Percentiles rank a stretch among this genome's conserved stretches.
phyloP scores from a whole-genome alignment of 2,797 vertebrate species.

The Cryptoprocta ferox region DNA sequence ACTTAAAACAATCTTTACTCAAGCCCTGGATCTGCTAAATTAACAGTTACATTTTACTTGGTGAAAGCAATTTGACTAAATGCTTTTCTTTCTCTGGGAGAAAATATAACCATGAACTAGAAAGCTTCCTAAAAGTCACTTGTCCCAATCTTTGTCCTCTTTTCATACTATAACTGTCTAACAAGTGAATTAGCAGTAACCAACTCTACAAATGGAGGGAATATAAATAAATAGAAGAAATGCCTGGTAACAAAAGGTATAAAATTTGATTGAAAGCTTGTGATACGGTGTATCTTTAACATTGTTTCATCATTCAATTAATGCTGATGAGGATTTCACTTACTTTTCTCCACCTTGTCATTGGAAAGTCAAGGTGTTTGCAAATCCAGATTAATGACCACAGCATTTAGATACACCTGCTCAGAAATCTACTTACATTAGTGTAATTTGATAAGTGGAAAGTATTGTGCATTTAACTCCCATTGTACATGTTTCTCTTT shows the following conservation, averaged over 20 bases:
- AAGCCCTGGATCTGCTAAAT: background rate
- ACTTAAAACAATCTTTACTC: slow-evolving; percentile 7
- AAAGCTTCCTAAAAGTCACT: background rate
- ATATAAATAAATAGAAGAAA: slow-evolving; percentile 66
- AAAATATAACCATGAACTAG: slow-evolving; percentile 1
- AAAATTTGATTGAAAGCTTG: slow-evolving; percentile 73
- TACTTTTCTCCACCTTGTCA: slow-evolving; percentile 71
- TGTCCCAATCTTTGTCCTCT: background rate
- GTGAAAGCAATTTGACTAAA: slow-evolving; percentile 36
- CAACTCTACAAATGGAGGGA: slow-evolving; percentile 72
- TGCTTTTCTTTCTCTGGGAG: background rate
- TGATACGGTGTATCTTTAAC: background rate
- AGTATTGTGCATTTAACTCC: slow-evolving; percentile 77
- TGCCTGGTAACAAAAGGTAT: slow-evolving; percentile 72
- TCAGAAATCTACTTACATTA: slow-evolving; percentile 83
- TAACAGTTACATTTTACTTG: slow-evolving; percentile 17
- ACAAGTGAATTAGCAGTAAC: background rate
- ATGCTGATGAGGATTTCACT: slow-evolving; percentile 56
- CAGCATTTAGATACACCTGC: slow-evolving; percentile 76
- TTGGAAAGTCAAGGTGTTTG: slow-evolving; percentile 79
- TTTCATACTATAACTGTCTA: background rate
- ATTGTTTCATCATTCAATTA: slow-evolving; percentile 65
- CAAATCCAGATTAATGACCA: slow-evolving; percentile 86
- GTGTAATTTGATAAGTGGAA: slow-evolving; percentile 82
- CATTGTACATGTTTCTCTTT: slow-evolving; percentile 38